Evolutionary conservation across 2,888 invertebrate species (phyloP).

Genomic region (Agelastica alni): DNA sequence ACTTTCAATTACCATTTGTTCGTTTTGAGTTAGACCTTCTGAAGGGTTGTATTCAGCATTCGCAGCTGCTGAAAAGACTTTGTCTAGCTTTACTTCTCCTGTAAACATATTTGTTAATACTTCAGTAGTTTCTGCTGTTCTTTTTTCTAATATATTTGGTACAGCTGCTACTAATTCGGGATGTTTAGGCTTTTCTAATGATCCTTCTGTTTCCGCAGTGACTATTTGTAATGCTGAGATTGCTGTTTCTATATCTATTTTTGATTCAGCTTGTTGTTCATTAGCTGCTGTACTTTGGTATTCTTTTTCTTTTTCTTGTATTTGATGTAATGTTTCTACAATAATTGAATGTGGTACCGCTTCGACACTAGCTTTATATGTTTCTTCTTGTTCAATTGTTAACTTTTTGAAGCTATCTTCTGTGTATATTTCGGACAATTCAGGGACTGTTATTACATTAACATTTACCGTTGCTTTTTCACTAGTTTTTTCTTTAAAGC

Average conservation of each 20-base stretch:
- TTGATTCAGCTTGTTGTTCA: conserved; percentile 54
- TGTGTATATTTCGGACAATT: conserved; percentile 44
- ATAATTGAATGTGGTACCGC: conserved; percentile 48
- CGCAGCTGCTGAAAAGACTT: conserved; percentile 36
- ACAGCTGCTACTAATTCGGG: conserved; percentile 48
- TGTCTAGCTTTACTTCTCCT: conserved; percentile 31
- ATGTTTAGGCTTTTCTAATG: conserved; percentile 48
- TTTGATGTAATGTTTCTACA: conserved; percentile 46
- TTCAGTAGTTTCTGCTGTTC: conserved; percentile 56
- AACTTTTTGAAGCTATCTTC: conserved; percentile 33
- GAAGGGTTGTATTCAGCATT: conserved; percentile 35
- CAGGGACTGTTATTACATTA: conserved; percentile 54
- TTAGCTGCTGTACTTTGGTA: conserved; percentile 32
- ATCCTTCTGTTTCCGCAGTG: conserved; percentile 58
- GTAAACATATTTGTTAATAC: conserved; percentile 38
- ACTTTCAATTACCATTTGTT: conserved; percentile 39
- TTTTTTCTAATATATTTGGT: conserved; percentile 53
- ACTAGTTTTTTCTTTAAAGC: conserved; percentile 39
- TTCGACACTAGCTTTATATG: conserved; percentile 44
- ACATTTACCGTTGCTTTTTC: conserved; percentile 53
- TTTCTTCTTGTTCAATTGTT: conserved; percentile 18
- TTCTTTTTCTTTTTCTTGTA: conserved; percentile 51
- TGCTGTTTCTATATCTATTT: conserved; percentile 54
- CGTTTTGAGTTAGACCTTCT: conserved; percentile 37
- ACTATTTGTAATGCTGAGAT: conserved; percentile 59